These are phyloP conservation scores for Osmerus eperlanus DNA, from an alignment of 2,113 vertebrate species.

Conservation along the genomic window DNA sequence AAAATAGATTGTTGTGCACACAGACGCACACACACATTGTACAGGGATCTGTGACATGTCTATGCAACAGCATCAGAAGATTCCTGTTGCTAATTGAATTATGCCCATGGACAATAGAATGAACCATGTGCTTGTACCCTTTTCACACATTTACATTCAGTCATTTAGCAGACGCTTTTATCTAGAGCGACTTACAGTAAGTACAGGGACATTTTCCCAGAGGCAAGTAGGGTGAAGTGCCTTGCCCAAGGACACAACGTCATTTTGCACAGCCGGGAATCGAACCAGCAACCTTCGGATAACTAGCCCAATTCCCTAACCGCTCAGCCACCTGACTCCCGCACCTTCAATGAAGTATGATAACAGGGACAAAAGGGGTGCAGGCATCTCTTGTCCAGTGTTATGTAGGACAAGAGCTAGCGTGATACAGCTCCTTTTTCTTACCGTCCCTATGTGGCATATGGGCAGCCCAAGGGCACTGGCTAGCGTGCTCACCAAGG, in stretches of 20 bases:
- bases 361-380: constrained; percentile 7
- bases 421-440: background rate
- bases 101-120: background rate
- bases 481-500: constrained; percentile 38
- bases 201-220: too few relatives aligned
- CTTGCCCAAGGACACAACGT: too few relatives aligned
- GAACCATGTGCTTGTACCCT: background rate
- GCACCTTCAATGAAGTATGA: constrained; percentile 20
- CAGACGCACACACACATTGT: constrained; percentile 14
- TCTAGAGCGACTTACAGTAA: too few relatives aligned
- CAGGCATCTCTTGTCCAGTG: constrained; percentile 3
- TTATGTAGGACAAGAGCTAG: constrained; percentile 22
- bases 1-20: constrained; percentile 46
- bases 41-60: constrained; percentile 16
- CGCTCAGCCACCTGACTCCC: too few relatives aligned
- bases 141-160: background rate
- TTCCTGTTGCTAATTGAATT: background rate
- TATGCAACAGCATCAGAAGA: constrained; percentile 5
- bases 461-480: constrained; percentile 52
- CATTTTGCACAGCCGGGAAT: too few relatives aligned
- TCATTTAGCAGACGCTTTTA: too few relatives aligned
- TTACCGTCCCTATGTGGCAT: constrained; percentile 39
- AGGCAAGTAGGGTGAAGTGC: too few relatives aligned
- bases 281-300: too few relatives aligned
- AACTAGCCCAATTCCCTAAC: too few relatives aligned